Percentiles rank a stretch among this genome's conserved stretches.
These are phyloP conservation scores for Parotocinclus haroldoi DNA, from an alignment of 2,797 vertebrate species.

Conservation along the genomic window DNA sequence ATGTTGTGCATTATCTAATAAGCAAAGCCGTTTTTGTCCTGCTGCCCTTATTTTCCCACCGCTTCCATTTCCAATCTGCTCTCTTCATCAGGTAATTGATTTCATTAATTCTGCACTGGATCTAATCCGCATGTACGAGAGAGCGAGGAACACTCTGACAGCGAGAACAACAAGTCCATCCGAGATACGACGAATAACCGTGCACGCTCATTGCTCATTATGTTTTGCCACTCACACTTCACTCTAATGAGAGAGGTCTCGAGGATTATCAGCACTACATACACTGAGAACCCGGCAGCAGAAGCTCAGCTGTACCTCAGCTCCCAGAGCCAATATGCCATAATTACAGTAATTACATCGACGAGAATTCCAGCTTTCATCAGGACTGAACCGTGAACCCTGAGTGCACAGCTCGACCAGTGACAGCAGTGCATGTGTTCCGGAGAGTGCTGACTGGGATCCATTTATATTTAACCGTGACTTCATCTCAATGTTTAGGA, in stretches of 20 bases:
- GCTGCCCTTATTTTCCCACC: not conserved
- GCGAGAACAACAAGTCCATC: constrained; percentile 25
- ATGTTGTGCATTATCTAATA: no score
- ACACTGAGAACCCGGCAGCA: not conserved
- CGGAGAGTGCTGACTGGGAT: no score
- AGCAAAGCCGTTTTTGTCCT: no score
- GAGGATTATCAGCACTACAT: constrained; percentile 46
- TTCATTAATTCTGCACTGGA: constrained; percentile 49
- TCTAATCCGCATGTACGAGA: not conserved
- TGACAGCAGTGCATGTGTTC: no score
- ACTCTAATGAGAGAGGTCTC: constrained; percentile 43
- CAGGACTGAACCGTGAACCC: no score
- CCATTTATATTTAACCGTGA: no score
- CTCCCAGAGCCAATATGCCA: constrained; percentile 4
- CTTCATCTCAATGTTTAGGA: no score
- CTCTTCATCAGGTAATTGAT: constrained; percentile 53
- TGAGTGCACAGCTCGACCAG: no score
- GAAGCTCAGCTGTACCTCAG: constrained; percentile 13
- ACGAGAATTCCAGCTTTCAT: not conserved
- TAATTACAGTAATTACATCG: not conserved
- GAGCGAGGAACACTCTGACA: no score
- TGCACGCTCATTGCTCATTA: constrained; percentile 44
- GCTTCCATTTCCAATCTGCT: constrained; percentile 47
- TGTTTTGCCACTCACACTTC: constrained; percentile 34
- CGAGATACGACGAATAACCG: constrained; percentile 44